Evolutionary conservation across 2,797 vertebrate species (phyloP), one percentile per base, ranked within the genome.

Genomic region (Clarias pachynema): DNA sequence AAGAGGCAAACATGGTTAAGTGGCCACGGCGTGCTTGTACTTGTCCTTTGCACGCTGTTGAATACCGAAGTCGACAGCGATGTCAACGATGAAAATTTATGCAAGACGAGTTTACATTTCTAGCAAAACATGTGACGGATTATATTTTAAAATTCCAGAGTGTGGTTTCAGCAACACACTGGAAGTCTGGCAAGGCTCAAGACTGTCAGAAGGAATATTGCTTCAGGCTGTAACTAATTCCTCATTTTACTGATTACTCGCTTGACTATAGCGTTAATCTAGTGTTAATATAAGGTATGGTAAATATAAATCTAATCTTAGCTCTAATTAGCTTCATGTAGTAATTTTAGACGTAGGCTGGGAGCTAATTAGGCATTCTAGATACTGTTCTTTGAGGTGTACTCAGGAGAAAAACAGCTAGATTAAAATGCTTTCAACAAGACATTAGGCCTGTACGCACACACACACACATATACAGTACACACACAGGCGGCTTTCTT

Each of bases 401-500:
- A 57, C 49, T 74, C 70, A 62, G 57, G 31, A 84, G 49, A 6
- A 3, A 75, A 62, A 62, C 60, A 10, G 73, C 57, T 18, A 74
- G 31, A 82, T 89, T 85, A 82, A 85, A 79, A 85, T 66, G 68
- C 78, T 70, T 78, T 59, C 79, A 87, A 70, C 63, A 29, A 37
- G 34, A 77, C 70, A 84, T 31, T 68, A 68, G 74, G 69, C 40
- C 40, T 37, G 79, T 57, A 63, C 62, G 56, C 44, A 29, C 72
- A 57, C 56, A 70, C 66, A 83, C 75, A 79, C 29, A 86, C 56
- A 65, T 60, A 77, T 34, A 79, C 75, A 68, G 72, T 34, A 79
- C 75, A 68, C 83, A 63, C 72, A 79, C 63, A 82, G n/a, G 37
- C 31, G 63, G 70, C 84, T 84, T 63, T 74, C 62, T 86, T 62